phyloP scores from a whole-genome alignment of 2,888 invertebrate species.

The Isoperla grammatica region DNA sequence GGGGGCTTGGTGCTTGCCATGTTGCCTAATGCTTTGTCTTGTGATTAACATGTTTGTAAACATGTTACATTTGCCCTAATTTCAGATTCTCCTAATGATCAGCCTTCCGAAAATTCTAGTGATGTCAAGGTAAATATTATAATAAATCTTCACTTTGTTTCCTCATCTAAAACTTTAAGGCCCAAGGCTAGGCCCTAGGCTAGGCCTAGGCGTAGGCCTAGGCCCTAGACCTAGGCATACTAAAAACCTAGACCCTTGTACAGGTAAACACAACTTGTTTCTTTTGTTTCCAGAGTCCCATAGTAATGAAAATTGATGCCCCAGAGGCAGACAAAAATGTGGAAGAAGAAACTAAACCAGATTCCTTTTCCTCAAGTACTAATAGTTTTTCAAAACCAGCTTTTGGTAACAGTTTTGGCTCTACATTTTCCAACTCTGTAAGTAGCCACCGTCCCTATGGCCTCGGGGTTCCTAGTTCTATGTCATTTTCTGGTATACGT shows the following conservation, averaged over 20 bases:
- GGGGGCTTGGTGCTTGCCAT: slow-evolving; percentile 1
- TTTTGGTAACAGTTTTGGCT: slow-evolving; percentile 13
- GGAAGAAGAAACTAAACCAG: slow-evolving; percentile 5
- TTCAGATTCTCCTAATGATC: background rate
- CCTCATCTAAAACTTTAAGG: background rate
- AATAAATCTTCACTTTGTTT: background rate
- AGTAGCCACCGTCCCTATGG: background rate
- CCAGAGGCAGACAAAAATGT: slow-evolving; percentile 35
- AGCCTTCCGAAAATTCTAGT: slow-evolving; percentile 7
- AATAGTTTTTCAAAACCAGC: slow-evolving; percentile 4
- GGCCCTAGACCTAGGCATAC: background rate
- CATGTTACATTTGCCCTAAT: background rate
- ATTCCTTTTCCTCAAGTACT: slow-evolving; percentile 16
- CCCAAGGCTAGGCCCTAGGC: background rate
- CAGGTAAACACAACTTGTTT: too few species aligned
- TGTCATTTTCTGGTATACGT: too few species aligned
- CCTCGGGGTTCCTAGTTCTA: background rate
- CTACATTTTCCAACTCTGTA: background rate
- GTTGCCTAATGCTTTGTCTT: background rate
- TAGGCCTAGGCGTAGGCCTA: background rate
- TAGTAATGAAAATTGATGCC: slow-evolving; percentile 39
- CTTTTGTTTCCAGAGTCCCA: slow-evolving; percentile 26
- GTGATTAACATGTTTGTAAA: background rate
- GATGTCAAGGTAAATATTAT: slow-evolving; percentile 13
- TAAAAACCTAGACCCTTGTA: too few species aligned